Percentiles rank a stretch among this genome's conserved stretches.
phyloP scores from a whole-genome alignment of 2,113 vertebrate genomes.

The Syngnathoides biaculeatus region DNA sequence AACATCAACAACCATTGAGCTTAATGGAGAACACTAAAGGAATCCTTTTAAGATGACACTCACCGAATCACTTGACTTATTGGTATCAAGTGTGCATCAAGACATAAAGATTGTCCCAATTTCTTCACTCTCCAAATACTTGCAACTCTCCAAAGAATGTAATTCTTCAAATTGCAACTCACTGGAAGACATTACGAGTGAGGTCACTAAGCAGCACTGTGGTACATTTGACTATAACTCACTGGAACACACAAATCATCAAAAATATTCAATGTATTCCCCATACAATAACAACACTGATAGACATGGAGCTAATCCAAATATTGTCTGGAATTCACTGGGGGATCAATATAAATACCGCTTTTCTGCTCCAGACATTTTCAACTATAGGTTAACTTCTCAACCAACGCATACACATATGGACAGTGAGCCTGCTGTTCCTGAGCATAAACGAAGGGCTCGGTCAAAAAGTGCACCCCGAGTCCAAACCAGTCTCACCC shows the following conservation, averaged over 20 bases:
- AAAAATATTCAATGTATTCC: conserved; percentile 76
- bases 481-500: conserved; percentile 76
- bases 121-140: conserved; percentile 67
- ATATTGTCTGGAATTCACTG: conserved; percentile 68
- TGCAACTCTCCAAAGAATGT: conserved; percentile 80
- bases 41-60: conserved; percentile 96
- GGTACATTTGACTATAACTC: conserved; percentile 85
- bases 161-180: conserved; percentile 74
- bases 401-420: conserved; percentile 63
- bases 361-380: conserved; percentile 74
- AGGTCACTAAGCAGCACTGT: conserved; percentile 88
- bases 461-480: conserved; percentile 89
- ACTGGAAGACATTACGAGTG: conserved; percentile 73
- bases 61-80: conserved; percentile 92
- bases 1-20: conserved; percentile 70
- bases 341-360: conserved; percentile 76
- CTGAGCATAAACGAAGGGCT: conserved; percentile 78
- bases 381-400: conserved; percentile 61
- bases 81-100: conserved; percentile 89
- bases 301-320: conserved; percentile 65
- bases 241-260: conserved; percentile 73
- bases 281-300: conserved; percentile 67
- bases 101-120: conserved; percentile 84
- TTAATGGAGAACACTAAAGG: conserved; percentile 78
- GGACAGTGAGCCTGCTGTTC: conserved; percentile 56